Evolutionary conservation across 2,888 invertebrate species (phyloP).

Genomic region (Agonopterix subpropinquella): DNA sequence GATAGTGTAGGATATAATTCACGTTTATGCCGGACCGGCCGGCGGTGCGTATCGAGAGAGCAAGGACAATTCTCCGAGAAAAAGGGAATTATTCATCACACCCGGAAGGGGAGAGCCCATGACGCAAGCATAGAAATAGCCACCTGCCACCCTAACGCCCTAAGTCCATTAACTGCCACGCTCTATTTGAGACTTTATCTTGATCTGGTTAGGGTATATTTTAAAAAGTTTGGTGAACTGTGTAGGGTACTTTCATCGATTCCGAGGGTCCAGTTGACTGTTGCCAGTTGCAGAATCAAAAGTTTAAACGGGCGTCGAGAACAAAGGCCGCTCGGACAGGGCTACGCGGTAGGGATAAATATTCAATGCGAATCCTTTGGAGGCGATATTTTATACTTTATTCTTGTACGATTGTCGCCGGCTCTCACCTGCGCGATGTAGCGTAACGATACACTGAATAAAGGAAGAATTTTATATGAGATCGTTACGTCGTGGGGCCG

Average conservation of each 20-base stretch:
- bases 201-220: background rate
- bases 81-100: constrained; percentile 76
- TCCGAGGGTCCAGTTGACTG: constrained; percentile 70
- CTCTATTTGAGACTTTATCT: background rate
- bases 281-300: constrained; percentile 75
- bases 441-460: constrained; percentile 33
- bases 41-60: constrained; percentile 70
- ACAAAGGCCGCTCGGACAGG: constrained; percentile 69
- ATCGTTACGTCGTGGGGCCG: constrained; percentile 16
- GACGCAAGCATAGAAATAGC: constrained; percentile 72
- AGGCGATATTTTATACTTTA: constrained; percentile 70
- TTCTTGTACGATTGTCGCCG: constrained; percentile 50
- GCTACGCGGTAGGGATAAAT: constrained; percentile 64
- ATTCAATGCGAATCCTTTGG: constrained; percentile 75
- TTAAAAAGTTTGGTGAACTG: background rate
- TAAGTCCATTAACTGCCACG: constrained; percentile 21
- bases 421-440: constrained; percentile 65
- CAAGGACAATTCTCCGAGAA: constrained; percentile 68
- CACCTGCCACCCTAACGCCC: constrained; percentile 43
- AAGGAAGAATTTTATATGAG: constrained; percentile 35
- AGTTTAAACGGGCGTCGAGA: constrained; percentile 73
- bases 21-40: constrained; percentile 68
- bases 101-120: constrained; percentile 75
- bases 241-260: constrained; percentile 43
- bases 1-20: constrained; percentile 69